These are phyloP conservation scores for Andrena bucephala DNA, from an alignment of 2,888 invertebrate species.

Conservation along the genomic window DNA sequence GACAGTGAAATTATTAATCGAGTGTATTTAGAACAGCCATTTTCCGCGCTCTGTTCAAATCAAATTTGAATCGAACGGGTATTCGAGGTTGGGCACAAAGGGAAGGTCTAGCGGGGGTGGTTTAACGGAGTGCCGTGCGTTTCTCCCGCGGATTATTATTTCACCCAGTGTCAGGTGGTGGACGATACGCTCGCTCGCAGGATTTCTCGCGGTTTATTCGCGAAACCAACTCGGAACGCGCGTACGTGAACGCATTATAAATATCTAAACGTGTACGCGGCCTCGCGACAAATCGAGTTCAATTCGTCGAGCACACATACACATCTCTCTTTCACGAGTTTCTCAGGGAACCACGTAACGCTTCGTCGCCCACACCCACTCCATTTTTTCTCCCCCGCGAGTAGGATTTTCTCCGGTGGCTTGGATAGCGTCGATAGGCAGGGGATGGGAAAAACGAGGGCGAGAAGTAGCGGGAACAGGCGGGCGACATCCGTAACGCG, in stretches of 20 bases:
- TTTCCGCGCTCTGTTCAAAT: too few species aligned
- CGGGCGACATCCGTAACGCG: too few species aligned
- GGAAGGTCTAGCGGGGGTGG: background rate
- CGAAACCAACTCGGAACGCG: constrained; percentile 7
- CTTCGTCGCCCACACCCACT: background rate
- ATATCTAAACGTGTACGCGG: constrained; percentile 24
- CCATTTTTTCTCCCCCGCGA: too few species aligned
- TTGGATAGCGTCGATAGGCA: background rate
- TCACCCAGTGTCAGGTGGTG: background rate
- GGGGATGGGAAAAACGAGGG: background rate
- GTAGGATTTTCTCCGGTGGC: constrained; percentile 4
- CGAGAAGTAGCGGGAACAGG: too few species aligned
- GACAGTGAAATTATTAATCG: too few species aligned
- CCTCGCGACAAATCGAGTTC: constrained; percentile 38
- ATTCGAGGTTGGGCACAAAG: background rate
- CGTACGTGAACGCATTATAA: constrained; percentile 18
- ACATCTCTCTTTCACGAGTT: constrained; percentile 4
- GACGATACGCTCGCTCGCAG: constrained; percentile 7
- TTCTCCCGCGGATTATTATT: constrained; percentile 16
- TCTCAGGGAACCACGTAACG: background rate
- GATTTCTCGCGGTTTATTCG: constrained; percentile 8
- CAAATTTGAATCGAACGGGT: too few species aligned
- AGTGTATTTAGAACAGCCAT: too few species aligned
- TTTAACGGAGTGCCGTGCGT: background rate
- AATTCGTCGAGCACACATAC: constrained; percentile 1